A percentile compares a stretch with the other conserved stretches of the same genome.
phyloP scores from a whole-genome alignment of 2,113 vertebrate species.

The Trematocara unimaculatum region DNA sequence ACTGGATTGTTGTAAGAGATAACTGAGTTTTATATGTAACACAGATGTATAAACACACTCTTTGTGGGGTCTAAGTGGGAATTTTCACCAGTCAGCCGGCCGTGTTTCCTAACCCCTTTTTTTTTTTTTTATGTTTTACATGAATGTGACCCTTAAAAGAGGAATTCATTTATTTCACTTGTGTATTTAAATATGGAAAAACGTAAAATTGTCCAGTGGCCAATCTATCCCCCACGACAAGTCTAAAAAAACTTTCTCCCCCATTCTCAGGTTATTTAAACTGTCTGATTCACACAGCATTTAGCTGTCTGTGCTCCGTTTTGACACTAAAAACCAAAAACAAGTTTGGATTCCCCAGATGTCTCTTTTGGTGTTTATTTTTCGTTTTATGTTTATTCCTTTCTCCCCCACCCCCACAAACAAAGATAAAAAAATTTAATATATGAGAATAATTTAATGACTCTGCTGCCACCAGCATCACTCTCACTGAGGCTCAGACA shows the following conservation, averaged over 20 bases:
- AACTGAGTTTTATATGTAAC: background rate
- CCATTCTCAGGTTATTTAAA: slow-evolving; percentile 40
- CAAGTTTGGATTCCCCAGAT: slow-evolving; percentile 12
- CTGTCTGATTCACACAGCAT: background rate
- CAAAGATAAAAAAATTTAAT: background rate
- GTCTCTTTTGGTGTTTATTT: slow-evolving; percentile 10
- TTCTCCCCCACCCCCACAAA: background rate
- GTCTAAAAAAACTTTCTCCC: background rate
- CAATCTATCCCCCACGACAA: background rate
- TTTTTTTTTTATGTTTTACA: background rate
- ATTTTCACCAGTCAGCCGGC: background rate
- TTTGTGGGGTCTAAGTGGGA: background rate
- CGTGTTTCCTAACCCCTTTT: background rate
- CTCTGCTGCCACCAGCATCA: background rate
- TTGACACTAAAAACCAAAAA: slow-evolving; percentile 38
- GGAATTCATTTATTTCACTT: background rate
- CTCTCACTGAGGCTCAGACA: background rate
- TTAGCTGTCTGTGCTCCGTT: background rate
- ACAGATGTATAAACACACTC: background rate
- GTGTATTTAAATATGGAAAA: background rate
- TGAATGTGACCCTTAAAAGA: slow-evolving; percentile 22
- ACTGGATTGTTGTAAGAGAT: background rate
- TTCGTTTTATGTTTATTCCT: background rate
- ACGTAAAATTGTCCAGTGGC: background rate
- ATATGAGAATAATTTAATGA: background rate